Percentiles rank a stretch among this genome's conserved stretches.
phyloP scores from a whole-genome alignment of 2,113 vertebrate species.

The Mellivora capensis region DNA sequence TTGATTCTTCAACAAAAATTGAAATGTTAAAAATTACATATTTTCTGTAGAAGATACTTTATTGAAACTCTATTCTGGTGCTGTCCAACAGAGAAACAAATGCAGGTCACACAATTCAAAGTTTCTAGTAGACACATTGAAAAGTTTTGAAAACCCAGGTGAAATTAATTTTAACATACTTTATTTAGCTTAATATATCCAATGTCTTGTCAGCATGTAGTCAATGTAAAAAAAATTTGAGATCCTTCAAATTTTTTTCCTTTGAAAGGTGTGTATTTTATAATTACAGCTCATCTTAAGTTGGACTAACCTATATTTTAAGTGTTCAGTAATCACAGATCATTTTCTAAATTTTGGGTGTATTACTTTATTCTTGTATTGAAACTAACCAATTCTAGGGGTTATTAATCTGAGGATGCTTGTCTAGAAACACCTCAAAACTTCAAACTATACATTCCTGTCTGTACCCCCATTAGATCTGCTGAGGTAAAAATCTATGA shows the following conservation, averaged over 20 bases:
- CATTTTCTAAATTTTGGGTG: background rate
- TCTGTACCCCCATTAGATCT: background rate
- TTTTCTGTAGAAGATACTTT: background rate
- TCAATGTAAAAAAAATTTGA: background rate
- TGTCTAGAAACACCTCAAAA: background rate
- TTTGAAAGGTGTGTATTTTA: background rate
- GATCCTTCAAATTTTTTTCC: background rate
- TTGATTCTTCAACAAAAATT: background rate
- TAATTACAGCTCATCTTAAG: background rate
- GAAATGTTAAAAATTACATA: constrained; percentile 2
- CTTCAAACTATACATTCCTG: background rate
- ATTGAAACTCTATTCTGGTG: background rate
- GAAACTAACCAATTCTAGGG: background rate
- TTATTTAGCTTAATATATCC: background rate
- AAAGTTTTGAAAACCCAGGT: background rate
- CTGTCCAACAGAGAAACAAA: background rate
- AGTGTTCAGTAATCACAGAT: background rate
- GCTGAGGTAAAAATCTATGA: background rate
- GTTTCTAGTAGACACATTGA: background rate
- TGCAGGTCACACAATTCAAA: background rate
- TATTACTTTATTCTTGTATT: background rate
- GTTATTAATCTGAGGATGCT: background rate
- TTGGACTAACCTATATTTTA: background rate
- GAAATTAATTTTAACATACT: constrained; percentile 4
- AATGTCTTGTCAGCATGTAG: background rate